phyloP scores from a whole-genome alignment of 2,113 vertebrate species.

The Neolamprologus ventralis region DNA sequence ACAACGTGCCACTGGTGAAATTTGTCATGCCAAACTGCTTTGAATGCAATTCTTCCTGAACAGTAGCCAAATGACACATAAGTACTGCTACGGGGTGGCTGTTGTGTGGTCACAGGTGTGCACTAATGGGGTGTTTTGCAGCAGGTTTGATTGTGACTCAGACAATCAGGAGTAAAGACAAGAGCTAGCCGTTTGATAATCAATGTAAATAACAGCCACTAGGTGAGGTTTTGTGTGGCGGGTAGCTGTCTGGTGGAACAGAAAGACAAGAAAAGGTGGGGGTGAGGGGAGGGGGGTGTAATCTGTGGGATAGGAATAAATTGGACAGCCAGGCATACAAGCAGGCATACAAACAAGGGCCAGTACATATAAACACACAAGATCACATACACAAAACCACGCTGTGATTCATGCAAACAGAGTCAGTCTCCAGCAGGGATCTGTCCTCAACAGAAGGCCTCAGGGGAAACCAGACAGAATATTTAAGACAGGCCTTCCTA shows the following conservation, averaged over 20 bases:
- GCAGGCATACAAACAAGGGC: conserved; percentile 28
- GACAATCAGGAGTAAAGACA: not conserved
- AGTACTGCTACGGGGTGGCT: not conserved
- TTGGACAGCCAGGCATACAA: conserved; percentile 10
- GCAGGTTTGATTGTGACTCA: conserved; percentile 5
- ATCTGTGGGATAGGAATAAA: not conserved
- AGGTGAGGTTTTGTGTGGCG: not conserved
- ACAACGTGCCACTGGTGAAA: not conserved
- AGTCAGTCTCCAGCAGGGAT: conserved; percentile 60
- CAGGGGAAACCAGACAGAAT: conserved; percentile 55
- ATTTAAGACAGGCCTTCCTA: conserved; percentile 54
- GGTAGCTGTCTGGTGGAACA: not conserved
- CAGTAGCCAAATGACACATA: conserved; percentile 29
- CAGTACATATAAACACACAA: conserved; percentile 22
- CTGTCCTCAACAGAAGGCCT: conserved; percentile 59
- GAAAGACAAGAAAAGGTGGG: not conserved
- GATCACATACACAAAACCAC: conserved; percentile 22
- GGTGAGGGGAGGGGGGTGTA: not conserved
- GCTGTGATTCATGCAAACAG: conserved; percentile 54
- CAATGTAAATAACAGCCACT: not conserved
- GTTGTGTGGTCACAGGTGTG: conserved; percentile 29
- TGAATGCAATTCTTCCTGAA: not conserved
- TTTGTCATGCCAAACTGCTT: not conserved
- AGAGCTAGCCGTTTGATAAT: not conserved
- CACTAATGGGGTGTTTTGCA: conserved; percentile 1